Conservation (phyloP, 64 coral and sea anemone species). For the Stichodactyla mertensii region DNA sequence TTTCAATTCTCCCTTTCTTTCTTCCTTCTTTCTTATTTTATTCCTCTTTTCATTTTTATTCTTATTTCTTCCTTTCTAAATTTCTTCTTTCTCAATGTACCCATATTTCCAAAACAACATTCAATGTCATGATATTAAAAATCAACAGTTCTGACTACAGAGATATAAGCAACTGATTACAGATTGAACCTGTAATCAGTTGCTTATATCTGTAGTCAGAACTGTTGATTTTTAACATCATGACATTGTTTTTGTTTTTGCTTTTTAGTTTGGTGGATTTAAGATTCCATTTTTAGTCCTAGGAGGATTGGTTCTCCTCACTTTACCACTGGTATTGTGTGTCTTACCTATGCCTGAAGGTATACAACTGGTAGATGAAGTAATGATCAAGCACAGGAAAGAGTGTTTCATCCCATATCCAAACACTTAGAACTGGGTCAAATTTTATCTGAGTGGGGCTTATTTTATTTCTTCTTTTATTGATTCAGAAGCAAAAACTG, state of each 20-base stretch:
- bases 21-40: background rate
- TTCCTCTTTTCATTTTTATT: background rate
- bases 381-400: no score
- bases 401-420: no score
- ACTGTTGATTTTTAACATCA: background rate
- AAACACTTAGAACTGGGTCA: background rate
- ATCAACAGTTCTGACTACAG: no score
- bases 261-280: constrained; percentile 80
- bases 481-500: background rate
- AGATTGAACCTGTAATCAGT: background rate
- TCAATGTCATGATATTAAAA: no score
- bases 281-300: constrained; percentile 81
- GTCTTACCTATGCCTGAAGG: constrained; percentile 60
- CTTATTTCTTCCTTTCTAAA: background rate
- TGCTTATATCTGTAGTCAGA: background rate
- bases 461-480: background rate
- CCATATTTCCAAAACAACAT: background rate
- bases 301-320: constrained; percentile 59
- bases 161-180: no score
- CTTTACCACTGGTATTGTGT: constrained; percentile 65
- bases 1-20: background rate
- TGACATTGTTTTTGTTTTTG: background rate
- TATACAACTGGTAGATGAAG: background rate
- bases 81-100: background rate
- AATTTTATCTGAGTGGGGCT: background rate